Evolutionary conservation across 37 sponge, comb jelly and placozoan genomes (phyloP).

Genomic region (Ephydatia muelleri): DNA sequence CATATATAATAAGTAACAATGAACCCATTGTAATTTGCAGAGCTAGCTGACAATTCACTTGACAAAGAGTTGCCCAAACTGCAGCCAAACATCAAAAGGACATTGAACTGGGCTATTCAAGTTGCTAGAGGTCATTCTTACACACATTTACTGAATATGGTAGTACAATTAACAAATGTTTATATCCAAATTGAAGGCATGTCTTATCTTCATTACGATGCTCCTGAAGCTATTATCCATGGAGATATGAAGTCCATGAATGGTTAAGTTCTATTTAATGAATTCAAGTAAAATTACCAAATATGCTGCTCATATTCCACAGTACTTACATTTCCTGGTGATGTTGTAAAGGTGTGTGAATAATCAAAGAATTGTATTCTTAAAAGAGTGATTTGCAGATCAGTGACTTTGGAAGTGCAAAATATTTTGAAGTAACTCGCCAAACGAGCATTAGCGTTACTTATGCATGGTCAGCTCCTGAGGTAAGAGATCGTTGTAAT

Average conservation of each 20-base stretch:
- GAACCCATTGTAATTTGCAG: neutral
- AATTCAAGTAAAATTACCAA: neutral
- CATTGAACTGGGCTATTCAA: neutral
- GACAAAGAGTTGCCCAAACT: too few relatives aligned
- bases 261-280: neutral
- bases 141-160: neutral
- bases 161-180: neutral
- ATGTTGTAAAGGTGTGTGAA: neutral
- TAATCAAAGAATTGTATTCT: too few relatives aligned
- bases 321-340: neutral
- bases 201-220: neutral
- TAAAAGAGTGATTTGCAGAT: neutral
- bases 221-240: neutral
- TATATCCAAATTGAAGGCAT: neutral
- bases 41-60: neutral
- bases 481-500: neutral
- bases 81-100: neutral
- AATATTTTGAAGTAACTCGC: neutral
- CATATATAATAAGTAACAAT: too few relatives aligned
- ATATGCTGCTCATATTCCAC: neutral
- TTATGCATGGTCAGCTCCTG: neutral
- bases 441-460: neutral
- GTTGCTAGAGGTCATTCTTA: neutral
- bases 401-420: neutral
- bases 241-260: neutral